Evolutionary conservation across 1,140 invertebrate species (phyloP), one percentile per base, ranked within the genome.

Genomic region (Drosophila funebris): DNA sequence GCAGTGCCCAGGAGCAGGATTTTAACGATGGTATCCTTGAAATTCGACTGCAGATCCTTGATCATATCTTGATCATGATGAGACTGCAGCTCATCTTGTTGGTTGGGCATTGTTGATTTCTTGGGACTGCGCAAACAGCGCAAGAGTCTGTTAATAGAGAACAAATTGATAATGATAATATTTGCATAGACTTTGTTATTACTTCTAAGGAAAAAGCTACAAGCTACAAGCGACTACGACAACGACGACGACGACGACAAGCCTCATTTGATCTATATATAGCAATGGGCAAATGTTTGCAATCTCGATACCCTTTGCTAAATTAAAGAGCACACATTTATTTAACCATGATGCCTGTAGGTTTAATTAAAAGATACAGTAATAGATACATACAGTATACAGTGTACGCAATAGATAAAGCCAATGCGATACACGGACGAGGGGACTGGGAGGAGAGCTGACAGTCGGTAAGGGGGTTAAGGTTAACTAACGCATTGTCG

Each of bases 1-100:
- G 94, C 95, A 0, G 95, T 94, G 39, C 95, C 95, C 3, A 96
- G 84, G 0, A 96, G 90, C 24, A 96, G 90, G 22, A 96, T 92
- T 91, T 96, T 95, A 7, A 95, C 94, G 1, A 93, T 93, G 1
- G 93, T 93, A 4, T 90, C 85, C 36, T 76, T 64, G 22, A 76
- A 76, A 20, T 71, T 67, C 18, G 79, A 60, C 31, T 68, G 41
- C 33, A 90, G 24, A 57, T 89, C 81, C 72, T 83, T 87, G 74
- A 85, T 73, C 78, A 85, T 52, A 7, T 83, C 78, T 46, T 76
- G 70, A 43, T 68, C 70, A 54, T 76, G 70, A 46, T 68, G 72
- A 8, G 74, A 41, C 31, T 91, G 71, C 4, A 79, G 53, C 50
- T 90, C 76, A 22, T 90, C 57, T 39, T 74, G 64, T 14, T 75